Evolutionary conservation across 2,888 invertebrate species (phyloP).

Genomic region (Digitonthophagus gazella): DNA sequence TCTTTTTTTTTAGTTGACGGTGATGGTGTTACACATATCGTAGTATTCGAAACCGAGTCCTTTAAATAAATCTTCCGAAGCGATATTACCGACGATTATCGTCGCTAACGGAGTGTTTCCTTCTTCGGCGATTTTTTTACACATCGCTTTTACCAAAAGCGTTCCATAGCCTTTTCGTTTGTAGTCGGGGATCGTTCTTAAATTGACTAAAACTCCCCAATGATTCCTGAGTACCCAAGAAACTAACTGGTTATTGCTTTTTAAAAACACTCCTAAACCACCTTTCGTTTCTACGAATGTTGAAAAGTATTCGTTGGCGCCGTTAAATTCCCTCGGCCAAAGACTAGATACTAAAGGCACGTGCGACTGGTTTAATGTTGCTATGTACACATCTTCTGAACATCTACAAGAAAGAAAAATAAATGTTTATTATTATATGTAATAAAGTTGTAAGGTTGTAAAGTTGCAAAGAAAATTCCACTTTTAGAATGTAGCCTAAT

Average conservation of each 20-base stretch:
- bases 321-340: constrained; percentile 30
- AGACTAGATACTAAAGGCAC: constrained; percentile 28
- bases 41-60: constrained; percentile 18
- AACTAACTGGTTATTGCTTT: constrained; percentile 17
- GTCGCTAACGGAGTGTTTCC: constrained; percentile 12
- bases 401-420: constrained; percentile 23
- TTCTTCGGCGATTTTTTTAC: constrained; percentile 20
- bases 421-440: too few relatives aligned
- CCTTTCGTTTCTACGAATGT: constrained; percentile 15
- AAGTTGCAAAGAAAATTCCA: too few relatives aligned
- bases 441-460: too few relatives aligned
- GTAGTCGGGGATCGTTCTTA: constrained; percentile 19
- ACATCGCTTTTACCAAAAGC: constrained; percentile 18
- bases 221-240: constrained; percentile 24
- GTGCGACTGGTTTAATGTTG: constrained; percentile 25
- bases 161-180: constrained; percentile 20
- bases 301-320: constrained; percentile 29
- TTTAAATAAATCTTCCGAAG: constrained; percentile 19
- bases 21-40: constrained; percentile 11
- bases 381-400: constrained; percentile 28
- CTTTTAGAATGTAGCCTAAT: too few relatives aligned
- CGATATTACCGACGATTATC: constrained; percentile 19
- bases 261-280: constrained; percentile 21
- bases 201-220: constrained; percentile 12
- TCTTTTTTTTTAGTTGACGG: constrained; percentile 4